These are phyloP conservation scores for Halictus rubicundus DNA, from an alignment of 1,140 invertebrate genomes.

Conservation along the genomic window DNA sequence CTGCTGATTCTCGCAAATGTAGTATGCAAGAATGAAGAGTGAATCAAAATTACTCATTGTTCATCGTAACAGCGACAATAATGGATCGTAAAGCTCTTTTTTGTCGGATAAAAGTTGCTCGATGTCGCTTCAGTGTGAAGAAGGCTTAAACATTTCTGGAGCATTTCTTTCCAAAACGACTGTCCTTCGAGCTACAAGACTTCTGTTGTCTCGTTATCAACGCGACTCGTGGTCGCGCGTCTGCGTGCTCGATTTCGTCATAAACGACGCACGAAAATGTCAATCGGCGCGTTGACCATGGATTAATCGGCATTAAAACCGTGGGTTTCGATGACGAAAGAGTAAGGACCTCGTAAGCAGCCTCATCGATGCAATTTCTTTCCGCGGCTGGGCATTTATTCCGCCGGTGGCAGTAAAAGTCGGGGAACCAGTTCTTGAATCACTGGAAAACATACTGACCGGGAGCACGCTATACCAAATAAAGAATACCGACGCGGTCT, in stretches of 20 bases:
- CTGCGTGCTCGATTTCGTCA: background rate
- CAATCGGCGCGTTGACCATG: background rate
- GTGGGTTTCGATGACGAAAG: background rate
- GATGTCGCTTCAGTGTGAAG: background rate
- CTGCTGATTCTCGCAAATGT: too few relatives aligned
- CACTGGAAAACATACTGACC: conserved; percentile 41
- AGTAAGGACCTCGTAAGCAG: background rate
- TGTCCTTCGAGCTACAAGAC: background rate
- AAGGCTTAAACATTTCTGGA: background rate
- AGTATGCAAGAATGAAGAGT: too few relatives aligned
- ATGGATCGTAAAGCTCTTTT: conserved; percentile 21
- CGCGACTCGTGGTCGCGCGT: background rate
- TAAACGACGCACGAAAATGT: background rate
- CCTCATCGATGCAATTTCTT: background rate
- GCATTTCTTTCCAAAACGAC: conserved; percentile 2
- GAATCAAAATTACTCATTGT: too few relatives aligned
- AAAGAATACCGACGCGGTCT: conserved; percentile 43
- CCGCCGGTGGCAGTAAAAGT: conserved; percentile 42
- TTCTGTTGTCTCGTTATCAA: background rate
- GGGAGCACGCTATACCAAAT: conserved; percentile 43
- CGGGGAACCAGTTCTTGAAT: conserved; percentile 53
- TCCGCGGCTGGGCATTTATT: background rate
- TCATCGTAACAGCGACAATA: conserved; percentile 11
- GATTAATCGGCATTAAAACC: background rate
- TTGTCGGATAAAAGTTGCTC: too few relatives aligned